Percentiles rank a stretch among this genome's conserved stretches.
These are phyloP conservation scores for Neotoma lepida DNA, from an alignment of 2,113 vertebrate genomes.

Conservation along the genomic window DNA sequence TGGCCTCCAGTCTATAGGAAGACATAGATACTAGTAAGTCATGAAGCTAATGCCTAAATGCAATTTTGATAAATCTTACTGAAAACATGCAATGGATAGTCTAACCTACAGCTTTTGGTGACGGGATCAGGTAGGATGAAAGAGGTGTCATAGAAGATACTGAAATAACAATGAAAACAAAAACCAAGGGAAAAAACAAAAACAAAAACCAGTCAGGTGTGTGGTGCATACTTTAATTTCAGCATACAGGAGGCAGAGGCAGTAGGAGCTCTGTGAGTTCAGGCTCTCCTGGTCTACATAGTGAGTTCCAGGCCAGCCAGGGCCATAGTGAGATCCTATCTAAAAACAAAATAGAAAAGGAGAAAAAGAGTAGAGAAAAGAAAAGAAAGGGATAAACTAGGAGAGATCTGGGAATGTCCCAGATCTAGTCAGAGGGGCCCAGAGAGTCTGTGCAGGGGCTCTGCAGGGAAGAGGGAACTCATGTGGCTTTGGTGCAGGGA, in stretches of 20 bases:
- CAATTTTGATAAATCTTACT: neutral
- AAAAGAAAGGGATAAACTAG: neutral
- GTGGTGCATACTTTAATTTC: neutral
- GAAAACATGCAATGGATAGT: neutral
- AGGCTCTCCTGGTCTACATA: neutral
- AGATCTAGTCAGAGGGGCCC: neutral
- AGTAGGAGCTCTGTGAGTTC: neutral
- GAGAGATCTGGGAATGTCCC: neutral
- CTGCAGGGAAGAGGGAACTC: neutral
- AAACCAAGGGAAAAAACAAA: no score
- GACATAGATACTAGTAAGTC: neutral
- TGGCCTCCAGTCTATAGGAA: neutral
- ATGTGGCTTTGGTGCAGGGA: neutral
- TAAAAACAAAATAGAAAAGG: neutral
- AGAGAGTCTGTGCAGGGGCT: no score
- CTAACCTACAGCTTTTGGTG: neutral
- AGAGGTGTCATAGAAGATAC: neutral
- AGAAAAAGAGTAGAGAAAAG: fast-evolving
- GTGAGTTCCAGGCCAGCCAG: neutral
- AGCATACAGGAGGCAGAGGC: neutral
- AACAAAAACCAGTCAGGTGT: neutral
- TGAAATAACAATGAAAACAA: neutral
- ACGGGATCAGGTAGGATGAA: neutral
- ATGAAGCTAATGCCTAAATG: neutral
- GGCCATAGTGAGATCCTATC: no score